Evolutionary conservation across 2,888 invertebrate species (phyloP).

Genomic region (Crematogaster levior): DNA sequence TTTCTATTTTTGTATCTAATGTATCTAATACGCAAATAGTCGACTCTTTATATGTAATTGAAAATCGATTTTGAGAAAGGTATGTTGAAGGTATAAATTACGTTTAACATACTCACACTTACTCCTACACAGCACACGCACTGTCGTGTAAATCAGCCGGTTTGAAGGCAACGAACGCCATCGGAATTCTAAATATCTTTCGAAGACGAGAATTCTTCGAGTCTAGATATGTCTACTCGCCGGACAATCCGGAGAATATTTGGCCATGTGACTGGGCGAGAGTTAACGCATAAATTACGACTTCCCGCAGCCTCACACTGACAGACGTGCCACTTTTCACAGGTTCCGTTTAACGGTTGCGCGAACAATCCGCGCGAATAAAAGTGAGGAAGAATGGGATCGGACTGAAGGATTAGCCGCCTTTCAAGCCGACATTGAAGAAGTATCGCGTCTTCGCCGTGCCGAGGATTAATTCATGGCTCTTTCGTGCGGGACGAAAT

Average conservation of each 20-base stretch:
- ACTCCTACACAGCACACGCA: conserved; percentile 47
- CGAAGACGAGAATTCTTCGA: conserved; percentile 18
- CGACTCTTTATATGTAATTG: not conserved
- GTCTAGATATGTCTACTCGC: conserved; percentile 13
- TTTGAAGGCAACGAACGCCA: conserved; percentile 55
- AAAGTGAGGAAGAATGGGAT: conserved; percentile 46
- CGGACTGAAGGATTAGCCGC: conserved; percentile 54
- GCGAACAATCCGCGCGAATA: conserved; percentile 54
- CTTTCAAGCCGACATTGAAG: conserved; percentile 57
- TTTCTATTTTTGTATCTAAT: not conserved
- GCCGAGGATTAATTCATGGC: conserved; percentile 51
- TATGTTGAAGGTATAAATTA: conserved; percentile 66
- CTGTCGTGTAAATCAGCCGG: conserved; percentile 71
- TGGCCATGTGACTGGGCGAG: conserved; percentile 27
- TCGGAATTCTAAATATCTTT: conserved; percentile 66
- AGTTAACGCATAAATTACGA: conserved; percentile 59
- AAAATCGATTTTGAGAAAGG: conserved; percentile 9
- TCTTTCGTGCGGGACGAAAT: conserved; percentile 34
- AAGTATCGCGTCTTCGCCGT: conserved; percentile 41
- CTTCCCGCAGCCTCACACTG: conserved; percentile 14
- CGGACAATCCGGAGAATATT: conserved; percentile 38
- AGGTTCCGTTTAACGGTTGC: conserved; percentile 38
- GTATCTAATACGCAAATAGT: not conserved
- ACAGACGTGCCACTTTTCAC: conserved; percentile 58
- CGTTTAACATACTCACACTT: conserved; percentile 59